Conservation (phyloP, 2,113 vertebrate genomes). For the Bufo bufo region DNA sequence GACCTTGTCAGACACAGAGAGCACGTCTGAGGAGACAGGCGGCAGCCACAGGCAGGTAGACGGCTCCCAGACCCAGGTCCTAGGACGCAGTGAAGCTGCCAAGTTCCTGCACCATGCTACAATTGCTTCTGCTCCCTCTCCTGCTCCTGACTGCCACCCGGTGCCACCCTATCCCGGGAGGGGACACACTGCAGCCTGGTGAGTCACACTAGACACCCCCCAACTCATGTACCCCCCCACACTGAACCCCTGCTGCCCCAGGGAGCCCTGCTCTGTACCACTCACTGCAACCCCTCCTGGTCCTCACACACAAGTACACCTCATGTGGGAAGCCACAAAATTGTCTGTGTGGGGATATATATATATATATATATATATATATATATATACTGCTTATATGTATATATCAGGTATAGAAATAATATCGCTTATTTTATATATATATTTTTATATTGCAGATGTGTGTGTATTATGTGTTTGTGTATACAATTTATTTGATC, state of each 20-base stretch:
- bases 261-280: neutral
- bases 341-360: neutral
- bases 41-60: constrained; percentile 29
- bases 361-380: neutral
- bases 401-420: no score
- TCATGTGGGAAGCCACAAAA: neutral
- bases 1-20: constrained; percentile 27
- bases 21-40: neutral
- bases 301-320: neutral
- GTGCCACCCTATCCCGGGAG: constrained; percentile 52
- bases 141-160: constrained; percentile 47
- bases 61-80: constrained; percentile 47
- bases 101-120: constrained; percentile 53
- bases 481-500: no score
- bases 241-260: constrained; percentile 9
- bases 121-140: constrained; percentile 35
- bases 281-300: neutral
- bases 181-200: constrained; percentile 50
- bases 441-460: no score
- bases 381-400: neutral
- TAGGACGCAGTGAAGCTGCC: constrained; percentile 30
- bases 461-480: no score
- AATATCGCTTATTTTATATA: no score
- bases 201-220: constrained; percentile 38
- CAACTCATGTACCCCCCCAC: neutral